Evolutionary conservation across 2,888 invertebrate species (phyloP), one percentile per base, ranked within the genome.

Genomic region (Cephus sareptanus): DNA sequence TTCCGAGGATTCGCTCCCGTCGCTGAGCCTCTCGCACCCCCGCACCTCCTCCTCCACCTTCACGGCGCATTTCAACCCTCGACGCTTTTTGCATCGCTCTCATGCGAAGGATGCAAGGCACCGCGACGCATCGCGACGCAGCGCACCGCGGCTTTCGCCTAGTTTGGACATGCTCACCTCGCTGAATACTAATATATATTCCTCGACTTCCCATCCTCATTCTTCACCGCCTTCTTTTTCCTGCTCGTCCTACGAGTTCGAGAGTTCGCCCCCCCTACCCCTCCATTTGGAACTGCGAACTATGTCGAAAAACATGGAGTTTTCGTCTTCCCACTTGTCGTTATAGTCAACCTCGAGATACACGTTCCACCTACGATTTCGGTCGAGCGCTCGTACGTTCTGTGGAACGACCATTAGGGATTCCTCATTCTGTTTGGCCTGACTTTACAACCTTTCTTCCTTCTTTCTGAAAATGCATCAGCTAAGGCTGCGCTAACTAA

Each of bases 131-230:
- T 84, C 87, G 87, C 82, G 56, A 56, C 56, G 23, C 56, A 23
- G 9, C 23, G 23, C 56, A 23, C 56, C 56, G 9, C 79, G 81
- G 80, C 83, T 82, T 86, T 82, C 85, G 85, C 87, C 87, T 86
- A 87, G 87, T 88, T 88, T 88, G 87, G 88, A 85, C 84, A 85
- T 85, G 85, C 82, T 82, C 82, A 82, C 84, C 75, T 80, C 79
- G 74, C 70, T 83, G 87, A 85, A 87, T 87, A 88, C 87, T 83
- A 83, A 87, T 87, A 86, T 83, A 23, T 23, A 9, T 81, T 75
- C 81, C 76, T 78, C 79, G 79, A 79, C 77, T 80, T 56, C 56
- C 15, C 34, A 3, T 56, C 56, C 56, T 56, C 68, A 35, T 73
- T 34, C 74, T 31, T 69, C 70, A 34, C 77, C 73, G 76, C 73